phyloP scores from a whole-genome alignment of 2,113 vertebrate species.

The Boulengeromyrus knoepffleri region DNA sequence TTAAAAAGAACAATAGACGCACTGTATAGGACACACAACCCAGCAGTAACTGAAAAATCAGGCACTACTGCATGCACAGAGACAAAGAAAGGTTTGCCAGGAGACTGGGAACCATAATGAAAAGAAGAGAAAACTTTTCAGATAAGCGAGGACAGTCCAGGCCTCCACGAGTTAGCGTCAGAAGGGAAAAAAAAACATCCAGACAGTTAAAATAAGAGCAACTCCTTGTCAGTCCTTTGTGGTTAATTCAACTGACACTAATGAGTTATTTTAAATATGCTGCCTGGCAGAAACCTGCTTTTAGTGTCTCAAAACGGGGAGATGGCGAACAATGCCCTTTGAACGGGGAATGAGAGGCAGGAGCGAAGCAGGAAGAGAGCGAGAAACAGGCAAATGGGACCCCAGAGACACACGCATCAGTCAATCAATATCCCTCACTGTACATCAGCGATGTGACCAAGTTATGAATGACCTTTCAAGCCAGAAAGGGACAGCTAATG shows the following conservation, averaged over 20 bases:
- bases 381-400: slow-evolving; percentile 82
- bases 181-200: slow-evolving; percentile 15
- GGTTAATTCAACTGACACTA: slow-evolving; percentile 90
- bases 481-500: slow-evolving; percentile 89
- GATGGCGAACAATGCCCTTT: slow-evolving; percentile 73
- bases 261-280: slow-evolving; percentile 91
- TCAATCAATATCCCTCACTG: slow-evolving; percentile 99
- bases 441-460: slow-evolving; percentile 91
- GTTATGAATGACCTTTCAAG: slow-evolving; percentile 99
- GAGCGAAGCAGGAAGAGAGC: neutral
- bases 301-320: slow-evolving; percentile 72
- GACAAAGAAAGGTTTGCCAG: neutral
- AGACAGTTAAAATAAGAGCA: slow-evolving; percentile 81
- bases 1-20: neutral
- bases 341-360: slow-evolving; percentile 90
- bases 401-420: slow-evolving; percentile 99
- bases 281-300: slow-evolving; percentile 92
- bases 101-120: neutral
- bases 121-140: neutral
- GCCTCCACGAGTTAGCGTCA: slow-evolving; percentile 3
- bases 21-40: neutral
- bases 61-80: neutral
- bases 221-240: slow-evolving; percentile 83
- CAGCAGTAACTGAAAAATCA: neutral
- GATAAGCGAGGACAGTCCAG: slow-evolving; percentile 17